Evolutionary conservation across 2,113 vertebrate species (phyloP), one percentile per base, ranked within the genome.

Genomic region (Aspidoscelis tigris): DNA sequence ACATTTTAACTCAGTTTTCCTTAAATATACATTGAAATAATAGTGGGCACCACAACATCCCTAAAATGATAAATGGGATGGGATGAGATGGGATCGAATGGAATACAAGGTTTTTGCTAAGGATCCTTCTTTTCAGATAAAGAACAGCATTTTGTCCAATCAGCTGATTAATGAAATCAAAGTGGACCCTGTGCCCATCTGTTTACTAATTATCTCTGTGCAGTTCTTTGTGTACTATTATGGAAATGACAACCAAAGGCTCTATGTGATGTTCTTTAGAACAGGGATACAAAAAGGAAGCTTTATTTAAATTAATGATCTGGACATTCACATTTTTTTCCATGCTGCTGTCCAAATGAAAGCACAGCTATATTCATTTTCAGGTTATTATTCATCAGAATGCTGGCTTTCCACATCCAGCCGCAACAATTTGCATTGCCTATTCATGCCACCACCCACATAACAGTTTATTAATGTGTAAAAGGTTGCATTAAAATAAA

Each of bases 381-480:
- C 53, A 85, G 47, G 44, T 84, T 16, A 61, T 76, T 86, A 81
- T 81, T 85, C 43, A 66, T 66, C 47, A 78, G 47, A 44, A 24
- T 39, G 61, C 61, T 69, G 41, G 39, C 66, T 24, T 80, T 84
- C 65, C 73, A 82, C 81, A 83, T 89, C 71, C 43, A 92, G 87
- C 77, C 72, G 76, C 70, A 89, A 44, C 66, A 90, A 58, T 20
- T 39, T 70, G 77, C 87, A 68, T 83, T 83, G 81, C 86, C 68
- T 80, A 70, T 85, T 84, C 84, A 53, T 74, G 82, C 89, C 71
- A 47, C 68, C 75, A 75, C 76, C 64, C 75, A 86, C 26, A 21
- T 80, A 81, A 76, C 78, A 92, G 84, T 89, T 89, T 87, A 87
- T 83, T 90, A 88, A 78, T 75, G 83, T 86, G 70, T 81, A 89